Percentiles rank a stretch among this genome's conserved stretches.
Evolutionary conservation across 2,888 invertebrate genomes (phyloP).

Genomic region (Sicus ferrugineus): DNA sequence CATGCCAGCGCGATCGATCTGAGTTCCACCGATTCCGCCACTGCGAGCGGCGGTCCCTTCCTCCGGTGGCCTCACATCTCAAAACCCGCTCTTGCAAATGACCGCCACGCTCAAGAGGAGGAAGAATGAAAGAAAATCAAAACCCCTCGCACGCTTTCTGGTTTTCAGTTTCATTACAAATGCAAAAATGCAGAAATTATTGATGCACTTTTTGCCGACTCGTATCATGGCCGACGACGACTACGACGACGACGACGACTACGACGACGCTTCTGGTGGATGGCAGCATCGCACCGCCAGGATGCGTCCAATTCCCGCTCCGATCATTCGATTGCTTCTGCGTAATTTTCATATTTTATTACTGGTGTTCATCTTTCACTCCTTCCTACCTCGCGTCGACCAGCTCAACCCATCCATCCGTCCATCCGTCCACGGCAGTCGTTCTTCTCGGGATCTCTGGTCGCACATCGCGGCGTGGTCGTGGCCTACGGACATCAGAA

Average conservation of each 20-base stretch:
- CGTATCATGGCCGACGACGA: constrained; percentile 8
- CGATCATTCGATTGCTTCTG: constrained; percentile 30
- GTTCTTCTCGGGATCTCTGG: not conserved
- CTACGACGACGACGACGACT: not conserved
- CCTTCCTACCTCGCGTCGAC: not conserved
- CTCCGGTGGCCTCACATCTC: not conserved
- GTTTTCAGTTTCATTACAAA: constrained; percentile 62
- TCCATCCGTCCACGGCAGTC: not conserved
- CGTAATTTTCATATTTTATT: constrained; percentile 26
- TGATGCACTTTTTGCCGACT: not conserved
- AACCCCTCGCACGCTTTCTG: constrained; percentile 54
- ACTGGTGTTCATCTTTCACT: not conserved
- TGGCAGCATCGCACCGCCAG: not conserved
- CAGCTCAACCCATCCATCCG: not conserved
- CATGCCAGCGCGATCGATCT: constrained; percentile 24
- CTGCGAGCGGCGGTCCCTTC: not conserved
- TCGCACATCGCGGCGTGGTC: constrained; percentile 11
- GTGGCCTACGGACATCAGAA: constrained; percentile 29
- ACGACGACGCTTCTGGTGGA: constrained; percentile 12
- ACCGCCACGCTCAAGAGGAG: no score
- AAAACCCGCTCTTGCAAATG: not conserved
- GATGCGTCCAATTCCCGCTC: not conserved
- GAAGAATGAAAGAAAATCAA: no score
- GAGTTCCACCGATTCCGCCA: not conserved
- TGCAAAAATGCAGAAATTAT: constrained; percentile 52